Percentiles rank a stretch among this genome's conserved stretches.
Conservation (phyloP, 2,888 invertebrate genomes). For the Phalera bucephala region DNA sequence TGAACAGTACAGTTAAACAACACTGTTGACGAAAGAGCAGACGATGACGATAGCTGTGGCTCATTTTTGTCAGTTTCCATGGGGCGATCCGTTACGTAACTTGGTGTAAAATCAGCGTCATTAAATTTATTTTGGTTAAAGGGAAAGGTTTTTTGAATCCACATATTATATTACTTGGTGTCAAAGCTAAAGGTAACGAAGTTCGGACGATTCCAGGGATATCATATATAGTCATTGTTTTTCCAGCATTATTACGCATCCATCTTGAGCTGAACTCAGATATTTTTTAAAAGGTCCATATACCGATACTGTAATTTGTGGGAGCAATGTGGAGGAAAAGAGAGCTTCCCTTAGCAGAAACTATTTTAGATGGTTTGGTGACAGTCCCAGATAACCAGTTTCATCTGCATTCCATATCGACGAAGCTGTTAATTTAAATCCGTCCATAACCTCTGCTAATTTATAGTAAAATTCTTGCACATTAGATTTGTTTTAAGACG, state of each 20-base stretch:
- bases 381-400: no score
- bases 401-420: no score
- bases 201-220: slow-evolving; percentile 11
- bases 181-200: slow-evolving; percentile 13
- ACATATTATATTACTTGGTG: background rate
- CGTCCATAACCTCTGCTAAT: no score
- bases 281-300: slow-evolving; percentile 17
- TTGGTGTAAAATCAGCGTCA: slow-evolving; percentile 1
- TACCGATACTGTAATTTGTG: slow-evolving; percentile 18
- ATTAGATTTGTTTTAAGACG: no score
- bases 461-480: no score
- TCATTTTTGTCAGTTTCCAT: no score
- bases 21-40: no score
- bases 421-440: no score
- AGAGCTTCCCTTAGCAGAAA: no score
- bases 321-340: slow-evolving; percentile 24
- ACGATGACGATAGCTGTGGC: no score
- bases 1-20: no score
- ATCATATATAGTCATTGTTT: slow-evolving; percentile 18
- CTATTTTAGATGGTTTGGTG: no score
- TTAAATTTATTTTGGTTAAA: background rate
- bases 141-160: slow-evolving; percentile 1
- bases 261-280: background rate
- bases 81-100: slow-evolving; percentile 2
- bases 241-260: slow-evolving; percentile 17